Base-by-base conservation (phyloP, 2,888 invertebrate species). In the Cheilosia impressa region DNA sequence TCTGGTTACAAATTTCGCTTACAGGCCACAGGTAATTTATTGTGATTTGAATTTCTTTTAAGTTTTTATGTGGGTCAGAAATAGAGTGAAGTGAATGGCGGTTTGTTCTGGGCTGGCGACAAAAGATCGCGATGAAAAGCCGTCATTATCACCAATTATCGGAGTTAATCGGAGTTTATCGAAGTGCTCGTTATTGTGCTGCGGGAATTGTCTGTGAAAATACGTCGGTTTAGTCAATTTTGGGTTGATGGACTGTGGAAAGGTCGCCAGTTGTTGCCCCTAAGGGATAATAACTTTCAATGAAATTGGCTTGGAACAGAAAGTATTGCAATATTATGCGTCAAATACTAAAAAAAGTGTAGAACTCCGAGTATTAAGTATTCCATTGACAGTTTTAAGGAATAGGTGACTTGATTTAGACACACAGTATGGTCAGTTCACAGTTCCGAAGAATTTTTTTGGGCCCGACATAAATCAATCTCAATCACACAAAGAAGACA, bases 1-100 rank as follows among this genome's bases (percentile, higher is more conserved):
- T 66, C 47, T 65, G 60, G 72, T 66, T 50, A 62, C 73, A 17
- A 73, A 66, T 83, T 83, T 78, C 62, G 72, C 62, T 78, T 55
- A 62, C 41, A 19, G 27, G 27, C 72, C 60, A 57, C 34, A n/a
- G 38, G 31, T 52, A 41, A 24, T 58, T 38, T 58, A 41, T 41
- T 38, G 19, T 19, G 58, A 58, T 41, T 41, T 22, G 22, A 58
- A 55, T 55, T 58, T 58, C 38, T 38, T 58, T 58, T 34, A 10
- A 22, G 13, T 38, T 22, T 38, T 19, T 22, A 83, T 78, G 65
- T 83, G 55, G 78, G 66, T 66, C 78, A 78, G 71, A 58, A 66
- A 66, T 62, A 4, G 31, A 66, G 60, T 60, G 45, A 66, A 73
- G 66, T 72, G 71, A 77, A 77, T 77, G 58, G 65, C 55, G 6